These are phyloP conservation scores for Arenaria interpres DNA, from an alignment of 2,113 vertebrate genomes.

Conservation along the genomic window DNA sequence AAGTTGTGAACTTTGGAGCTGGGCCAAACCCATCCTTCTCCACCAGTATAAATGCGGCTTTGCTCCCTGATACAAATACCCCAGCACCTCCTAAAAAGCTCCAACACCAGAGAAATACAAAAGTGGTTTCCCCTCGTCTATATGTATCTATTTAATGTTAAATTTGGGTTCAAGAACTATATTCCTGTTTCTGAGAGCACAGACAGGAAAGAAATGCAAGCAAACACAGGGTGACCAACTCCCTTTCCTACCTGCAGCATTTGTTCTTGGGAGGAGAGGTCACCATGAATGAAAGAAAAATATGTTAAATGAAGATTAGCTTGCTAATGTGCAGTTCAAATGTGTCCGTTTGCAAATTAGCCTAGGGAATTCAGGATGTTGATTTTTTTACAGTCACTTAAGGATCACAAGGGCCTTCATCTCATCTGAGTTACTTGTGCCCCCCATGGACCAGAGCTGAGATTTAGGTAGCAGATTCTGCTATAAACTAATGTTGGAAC, in stretches of 20 bases:
- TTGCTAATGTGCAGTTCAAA: conserved; percentile 18
- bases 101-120: not conserved
- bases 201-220: not conserved
- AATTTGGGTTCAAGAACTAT: not conserved
- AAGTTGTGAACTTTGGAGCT: conserved; percentile 44
- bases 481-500: not conserved
- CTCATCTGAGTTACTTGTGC: not conserved
- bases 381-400: not conserved
- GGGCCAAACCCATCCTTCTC: not conserved
- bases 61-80: not conserved
- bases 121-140: not conserved
- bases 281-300: not conserved
- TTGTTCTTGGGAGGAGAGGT: not conserved
- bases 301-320: not conserved
- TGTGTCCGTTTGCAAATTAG: not conserved
- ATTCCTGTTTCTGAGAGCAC: not conserved
- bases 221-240: not conserved
- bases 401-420: not conserved
- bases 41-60: conserved; percentile 54
- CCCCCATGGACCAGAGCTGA: not conserved
- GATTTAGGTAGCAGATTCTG: not conserved
- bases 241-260: not conserved
- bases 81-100: not conserved
- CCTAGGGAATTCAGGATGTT: not conserved
- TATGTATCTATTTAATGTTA: not conserved